phyloP scores from a whole-genome alignment of 2,888 invertebrate genomes.

The Drosophila cracens region DNA sequence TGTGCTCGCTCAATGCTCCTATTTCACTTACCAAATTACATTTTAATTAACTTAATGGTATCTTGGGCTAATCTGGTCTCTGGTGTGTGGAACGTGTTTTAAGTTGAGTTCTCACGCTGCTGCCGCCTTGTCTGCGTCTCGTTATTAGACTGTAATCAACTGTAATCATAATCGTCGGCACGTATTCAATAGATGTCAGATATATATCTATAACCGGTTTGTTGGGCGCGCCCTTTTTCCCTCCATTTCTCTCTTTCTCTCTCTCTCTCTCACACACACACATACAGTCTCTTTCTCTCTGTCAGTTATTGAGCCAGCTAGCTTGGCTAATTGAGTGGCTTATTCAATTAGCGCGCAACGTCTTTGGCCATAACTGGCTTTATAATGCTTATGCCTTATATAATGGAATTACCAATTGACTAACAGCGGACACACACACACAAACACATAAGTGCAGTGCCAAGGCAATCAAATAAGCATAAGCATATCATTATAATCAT shows the following conservation, averaged over 20 bases:
- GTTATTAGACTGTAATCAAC: slow-evolving; percentile 50
- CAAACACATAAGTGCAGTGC: slow-evolving; percentile 10
- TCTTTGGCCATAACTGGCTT: slow-evolving; percentile 46
- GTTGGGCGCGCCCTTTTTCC: slow-evolving; percentile 60
- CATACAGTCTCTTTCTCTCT: not conserved
- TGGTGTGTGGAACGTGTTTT: slow-evolving; percentile 14
- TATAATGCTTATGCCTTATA: slow-evolving; percentile 32
- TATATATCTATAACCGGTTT: slow-evolving; percentile 54
- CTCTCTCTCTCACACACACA: not conserved
- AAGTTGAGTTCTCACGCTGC: slow-evolving; percentile 53
- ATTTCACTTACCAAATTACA: slow-evolving; percentile 29
- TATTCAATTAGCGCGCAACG: slow-evolving; percentile 48
- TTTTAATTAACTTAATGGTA: slow-evolving; percentile 53
- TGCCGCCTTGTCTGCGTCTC: slow-evolving; percentile 38
- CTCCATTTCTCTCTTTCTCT: not conserved
- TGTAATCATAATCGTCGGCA: slow-evolving; percentile 63
- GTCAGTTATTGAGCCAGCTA: slow-evolving; percentile 7
- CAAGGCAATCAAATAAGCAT: slow-evolving; percentile 24
- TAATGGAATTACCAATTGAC: slow-evolving; percentile 30
- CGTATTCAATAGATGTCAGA: slow-evolving; percentile 62
- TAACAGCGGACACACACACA: not conserved
- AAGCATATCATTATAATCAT: slow-evolving; percentile 23
- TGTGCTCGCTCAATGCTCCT: not conserved
- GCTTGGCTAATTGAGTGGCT: slow-evolving; percentile 42
- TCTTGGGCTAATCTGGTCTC: slow-evolving; percentile 9